Base-by-base conservation (phyloP, 2,888 invertebrate genomes). In the Dermolepida albohirtum region DNA sequence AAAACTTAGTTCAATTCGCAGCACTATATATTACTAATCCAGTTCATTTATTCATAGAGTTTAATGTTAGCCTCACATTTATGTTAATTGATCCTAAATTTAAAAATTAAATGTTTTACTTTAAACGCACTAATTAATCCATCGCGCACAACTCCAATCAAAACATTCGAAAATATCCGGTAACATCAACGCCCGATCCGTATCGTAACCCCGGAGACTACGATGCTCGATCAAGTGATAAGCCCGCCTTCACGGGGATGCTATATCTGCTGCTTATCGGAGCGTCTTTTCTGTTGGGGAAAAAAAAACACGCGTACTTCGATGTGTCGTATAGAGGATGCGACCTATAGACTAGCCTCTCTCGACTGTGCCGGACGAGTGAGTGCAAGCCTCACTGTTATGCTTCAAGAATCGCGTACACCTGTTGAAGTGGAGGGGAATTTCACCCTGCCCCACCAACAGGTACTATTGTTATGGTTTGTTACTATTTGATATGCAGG, bases 341-440 rank as follows among this genome's bases (percentile, higher is more conserved):
- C 76, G 73, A 72, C 76, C 77, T 74, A 73, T 73, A 73, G 74
- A 78, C 78, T 80, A 79, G 79, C 80, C 79, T 77, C 79, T 78
- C 78, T 78, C 80, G 82, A 82, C 82, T 83, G 82, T 82, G 81
- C 82, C 83, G 83, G 82, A 81, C 82, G 82, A 83, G 82, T 83
- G 82, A 83, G 80, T 83, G 82, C 79, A 78, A 79, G 79, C 75
- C 78, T 78, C 78, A 75, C 80, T 83, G 83, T 83, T 83, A 82
- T 83, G 83, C 82, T 82, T 83, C 82, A 83, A 81, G 82, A 83
- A 81, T 78, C 80, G 81, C 81, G 80, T 83, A 80, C 83, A 83
- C 83, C 83, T 83, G 83, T 83, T 81, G 74, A 76, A 69, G 78
- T 79, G 77, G 81, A 75, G 80, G 82, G 81, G 78, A 78, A 72